These are phyloP conservation scores for Eurypyga helias DNA, from an alignment of 2,113 vertebrate genomes.

Conservation along the genomic window DNA sequence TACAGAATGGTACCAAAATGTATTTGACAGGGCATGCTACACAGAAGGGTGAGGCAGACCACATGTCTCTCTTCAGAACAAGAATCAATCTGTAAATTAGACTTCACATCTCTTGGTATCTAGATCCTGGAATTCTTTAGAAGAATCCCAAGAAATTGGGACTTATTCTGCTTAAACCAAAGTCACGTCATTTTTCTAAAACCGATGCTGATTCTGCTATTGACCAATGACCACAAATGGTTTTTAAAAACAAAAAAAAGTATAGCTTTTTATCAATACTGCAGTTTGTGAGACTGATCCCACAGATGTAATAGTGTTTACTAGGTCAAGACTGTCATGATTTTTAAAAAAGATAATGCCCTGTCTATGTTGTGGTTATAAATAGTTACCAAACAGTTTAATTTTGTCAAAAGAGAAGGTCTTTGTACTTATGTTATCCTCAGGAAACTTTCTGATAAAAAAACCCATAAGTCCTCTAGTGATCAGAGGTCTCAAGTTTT, in stretches of 20 bases:
- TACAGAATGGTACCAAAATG: not conserved
- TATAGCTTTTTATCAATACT: not conserved
- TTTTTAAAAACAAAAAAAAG: not conserved
- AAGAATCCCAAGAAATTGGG: not conserved
- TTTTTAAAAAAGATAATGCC: not conserved
- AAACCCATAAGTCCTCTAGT: not conserved
- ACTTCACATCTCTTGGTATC: not conserved
- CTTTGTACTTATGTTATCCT: not conserved
- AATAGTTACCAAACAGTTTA: not conserved
- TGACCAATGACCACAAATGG: fast-evolving
- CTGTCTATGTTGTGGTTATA: not conserved
- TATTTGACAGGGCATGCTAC: not conserved
- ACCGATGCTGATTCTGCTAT: not conserved
- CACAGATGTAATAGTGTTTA: not conserved
- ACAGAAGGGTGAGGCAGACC: not conserved
- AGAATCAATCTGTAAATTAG: not conserved
- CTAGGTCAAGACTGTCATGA: not conserved
- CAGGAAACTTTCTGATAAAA: not conserved
- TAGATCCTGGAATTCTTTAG: not conserved
- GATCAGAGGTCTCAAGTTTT: not conserved
- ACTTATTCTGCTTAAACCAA: not conserved
- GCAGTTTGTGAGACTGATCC: not conserved
- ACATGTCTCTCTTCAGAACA: not conserved
- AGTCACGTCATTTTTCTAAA: not conserved
- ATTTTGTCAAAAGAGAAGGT: not conserved